These are phyloP conservation scores for Rugalucina vietnamica DNA, from an alignment of 2,888 invertebrate species.

Conservation along the genomic window DNA sequence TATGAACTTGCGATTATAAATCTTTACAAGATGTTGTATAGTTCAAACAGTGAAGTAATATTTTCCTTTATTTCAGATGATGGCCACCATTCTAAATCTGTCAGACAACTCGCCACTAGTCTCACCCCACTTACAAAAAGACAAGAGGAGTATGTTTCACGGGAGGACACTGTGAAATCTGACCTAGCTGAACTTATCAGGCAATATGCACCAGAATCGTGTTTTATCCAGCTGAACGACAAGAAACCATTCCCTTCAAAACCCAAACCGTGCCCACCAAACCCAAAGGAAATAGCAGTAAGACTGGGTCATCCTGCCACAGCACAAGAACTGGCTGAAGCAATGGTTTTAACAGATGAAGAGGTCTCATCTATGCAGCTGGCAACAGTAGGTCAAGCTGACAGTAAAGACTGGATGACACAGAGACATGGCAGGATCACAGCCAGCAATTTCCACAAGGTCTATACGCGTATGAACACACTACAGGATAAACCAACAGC, in stretches of 20 bases:
- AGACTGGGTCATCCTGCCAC: background rate
- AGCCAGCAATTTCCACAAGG: background rate
- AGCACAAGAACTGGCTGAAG: background rate
- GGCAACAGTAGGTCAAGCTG: background rate
- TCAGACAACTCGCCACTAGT: background rate
- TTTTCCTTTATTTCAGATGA: background rate
- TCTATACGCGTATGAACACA: background rate
- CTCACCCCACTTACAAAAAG: constrained; percentile 1
- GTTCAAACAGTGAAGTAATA: no score
- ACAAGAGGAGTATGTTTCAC: background rate
- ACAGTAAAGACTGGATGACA: background rate
- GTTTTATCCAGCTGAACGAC: constrained; percentile 11
- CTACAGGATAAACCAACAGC: background rate
- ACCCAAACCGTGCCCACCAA: background rate
- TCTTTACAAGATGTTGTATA: no score
- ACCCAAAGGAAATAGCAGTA: background rate
- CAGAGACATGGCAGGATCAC: background rate
- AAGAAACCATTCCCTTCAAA: background rate
- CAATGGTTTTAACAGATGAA: background rate
- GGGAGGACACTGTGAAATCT: background rate
- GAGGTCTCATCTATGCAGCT: background rate
- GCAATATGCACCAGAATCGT: background rate
- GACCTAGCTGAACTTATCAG: constrained; percentile 1
- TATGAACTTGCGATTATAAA: no score
- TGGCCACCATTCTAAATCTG: background rate